These are phyloP conservation scores for Pinna nobilis DNA, from an alignment of 1,140 invertebrate species.

Conservation along the genomic window DNA sequence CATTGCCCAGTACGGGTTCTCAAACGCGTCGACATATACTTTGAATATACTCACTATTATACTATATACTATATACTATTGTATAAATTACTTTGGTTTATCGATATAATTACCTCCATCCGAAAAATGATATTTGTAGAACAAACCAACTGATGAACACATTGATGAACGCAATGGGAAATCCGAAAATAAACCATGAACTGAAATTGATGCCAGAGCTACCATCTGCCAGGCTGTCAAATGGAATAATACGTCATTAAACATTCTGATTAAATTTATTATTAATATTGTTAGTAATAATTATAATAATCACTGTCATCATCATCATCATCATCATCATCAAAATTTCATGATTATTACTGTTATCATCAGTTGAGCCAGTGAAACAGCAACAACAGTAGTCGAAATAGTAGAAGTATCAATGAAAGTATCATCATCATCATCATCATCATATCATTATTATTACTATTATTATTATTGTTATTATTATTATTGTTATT, in stretches of 20 bases:
- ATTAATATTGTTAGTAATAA: neutral
- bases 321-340: too few species aligned
- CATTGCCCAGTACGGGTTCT: too few species aligned
- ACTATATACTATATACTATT: too few species aligned
- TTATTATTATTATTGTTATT: too few species aligned
- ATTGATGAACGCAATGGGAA: conserved; percentile 32
- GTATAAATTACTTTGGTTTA: too few species aligned
- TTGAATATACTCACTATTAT: too few species aligned
- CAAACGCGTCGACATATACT: too few species aligned
- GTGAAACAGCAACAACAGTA: neutral
- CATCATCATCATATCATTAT: too few species aligned
- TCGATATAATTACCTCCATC: conserved; percentile 35
- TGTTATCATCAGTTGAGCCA: neutral
- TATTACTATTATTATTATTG: too few species aligned
- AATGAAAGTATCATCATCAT: neutral
- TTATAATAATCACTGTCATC: too few species aligned
- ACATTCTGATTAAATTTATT: neutral
- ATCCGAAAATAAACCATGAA: conserved; percentile 35
- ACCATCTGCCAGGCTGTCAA: conserved; percentile 15
- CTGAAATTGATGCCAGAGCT: conserved; percentile 22
- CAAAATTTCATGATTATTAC: too few species aligned
- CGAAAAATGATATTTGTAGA: conserved; percentile 36
- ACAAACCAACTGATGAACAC: conserved; percentile 27
- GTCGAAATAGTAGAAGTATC: neutral
- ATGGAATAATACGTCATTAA: neutral